Base-by-base conservation (phyloP, 1,140 invertebrate species). In the Drosophila pruinosa region DNA sequence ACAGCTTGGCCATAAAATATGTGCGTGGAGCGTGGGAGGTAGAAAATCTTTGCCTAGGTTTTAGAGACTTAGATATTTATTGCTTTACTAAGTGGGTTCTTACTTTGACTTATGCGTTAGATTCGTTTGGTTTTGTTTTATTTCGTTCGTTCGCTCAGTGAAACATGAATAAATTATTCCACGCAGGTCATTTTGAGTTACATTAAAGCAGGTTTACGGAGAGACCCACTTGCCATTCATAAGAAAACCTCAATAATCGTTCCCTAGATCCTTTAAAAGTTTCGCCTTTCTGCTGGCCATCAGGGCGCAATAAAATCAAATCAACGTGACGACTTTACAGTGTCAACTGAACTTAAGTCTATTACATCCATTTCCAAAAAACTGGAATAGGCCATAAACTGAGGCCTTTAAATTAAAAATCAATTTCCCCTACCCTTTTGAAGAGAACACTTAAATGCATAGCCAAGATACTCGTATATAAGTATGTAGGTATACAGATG, bases 81-180 rank as follows among this genome's bases (percentile, higher is more conserved):
- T 85, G 76, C 76, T 73, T 76, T 80, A 85, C 82, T 86, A 85
- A 85, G 81, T 85, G 81, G 81, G 81, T 69, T 85, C 77, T 85
- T 85, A 77, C 76, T 85, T 80, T 85, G 73, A 85, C 81, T 80
- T 85, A 86, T 86, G 73, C 65, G 62, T 50, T 45, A 8, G 38
- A 10, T n/a, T 50, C 24, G 12, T 15, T 38, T 17, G 24, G 41
- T 38, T 62, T 36, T 50, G 34, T 77, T 73, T 65, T 68, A 54
- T 73, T 62, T 59, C 50, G 53, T 64, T 63, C 52, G 53, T 52
- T 59, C 34, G 53, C 68, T 56, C 53, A 54, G 47, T 24, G 76
- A 57, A 57, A 65, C 68, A 69, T 67, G 81, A 73, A 85, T 85
- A 85, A 85, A 77, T 85, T 85, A 85, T 85, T 72, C 80, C 64